These are phyloP conservation scores for Diabrotica virgifera DNA, from an alignment of 1,140 invertebrate genomes.

Conservation along the genomic window DNA sequence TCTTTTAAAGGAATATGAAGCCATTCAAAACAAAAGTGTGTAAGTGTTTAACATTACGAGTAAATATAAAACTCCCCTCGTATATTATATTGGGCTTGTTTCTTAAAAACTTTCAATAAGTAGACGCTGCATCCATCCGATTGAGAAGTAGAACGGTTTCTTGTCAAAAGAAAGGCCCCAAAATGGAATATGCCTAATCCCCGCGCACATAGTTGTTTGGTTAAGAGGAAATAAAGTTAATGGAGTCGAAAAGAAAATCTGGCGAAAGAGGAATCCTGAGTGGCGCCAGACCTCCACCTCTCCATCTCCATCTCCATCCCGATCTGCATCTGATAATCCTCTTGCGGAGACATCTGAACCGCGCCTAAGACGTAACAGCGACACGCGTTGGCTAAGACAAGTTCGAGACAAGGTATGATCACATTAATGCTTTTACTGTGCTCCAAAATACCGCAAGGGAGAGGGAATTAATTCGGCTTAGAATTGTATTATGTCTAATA, in stretches of 20 bases:
- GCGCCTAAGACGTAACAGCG: constrained; percentile 38
- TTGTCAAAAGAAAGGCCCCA: too few species aligned
- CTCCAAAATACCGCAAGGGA: constrained; percentile 42
- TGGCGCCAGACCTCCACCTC: neutral
- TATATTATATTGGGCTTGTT: too few species aligned
- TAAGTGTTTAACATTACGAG: too few species aligned
- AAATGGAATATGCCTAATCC: neutral
- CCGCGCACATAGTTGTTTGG: constrained; percentile 16
- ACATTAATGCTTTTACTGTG: constrained; percentile 47
- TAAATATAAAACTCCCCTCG: too few species aligned
- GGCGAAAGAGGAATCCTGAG: neutral
- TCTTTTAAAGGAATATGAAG: too few species aligned
- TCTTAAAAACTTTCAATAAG: too few species aligned
- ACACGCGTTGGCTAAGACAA: constrained; percentile 43
- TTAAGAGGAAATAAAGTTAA: constrained; percentile 19
- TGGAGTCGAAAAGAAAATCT: constrained; percentile 17
- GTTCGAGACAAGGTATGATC: constrained; percentile 45
- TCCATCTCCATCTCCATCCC: neutral
- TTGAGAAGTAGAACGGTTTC: too few species aligned
- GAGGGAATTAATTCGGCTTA: constrained; percentile 45
- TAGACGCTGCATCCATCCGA: too few species aligned
- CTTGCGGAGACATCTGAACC: constrained; percentile 43
- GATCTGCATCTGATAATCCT: constrained; percentile 45
- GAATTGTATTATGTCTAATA: constrained; percentile 45
- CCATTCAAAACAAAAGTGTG: too few species aligned